Conservation (phyloP, 2,113 vertebrate genomes). For the Anhinga rufa region DNA sequence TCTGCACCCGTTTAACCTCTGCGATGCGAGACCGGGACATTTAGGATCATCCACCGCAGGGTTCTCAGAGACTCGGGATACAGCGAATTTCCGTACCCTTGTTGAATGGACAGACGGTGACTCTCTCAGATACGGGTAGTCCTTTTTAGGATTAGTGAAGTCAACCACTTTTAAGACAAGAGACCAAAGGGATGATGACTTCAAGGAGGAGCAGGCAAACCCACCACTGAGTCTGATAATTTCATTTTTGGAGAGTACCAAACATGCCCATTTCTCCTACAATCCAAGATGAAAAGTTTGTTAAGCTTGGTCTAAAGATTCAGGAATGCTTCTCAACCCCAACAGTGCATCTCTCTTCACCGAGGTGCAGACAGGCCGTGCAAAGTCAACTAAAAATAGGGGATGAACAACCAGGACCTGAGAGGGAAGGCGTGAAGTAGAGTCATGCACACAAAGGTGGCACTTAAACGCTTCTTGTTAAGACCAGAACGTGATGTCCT, state of each 20-base stretch:
- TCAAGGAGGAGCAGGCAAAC: not conserved
- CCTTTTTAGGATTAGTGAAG: not conserved
- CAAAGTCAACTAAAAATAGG: not conserved
- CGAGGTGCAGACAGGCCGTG: not conserved
- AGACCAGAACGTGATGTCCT: not conserved
- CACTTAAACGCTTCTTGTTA: not conserved
- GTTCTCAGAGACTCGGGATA: not conserved
- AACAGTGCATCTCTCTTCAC: not conserved
- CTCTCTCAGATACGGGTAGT: not conserved
- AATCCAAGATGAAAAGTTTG: not conserved
- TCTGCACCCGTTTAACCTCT: not conserved
- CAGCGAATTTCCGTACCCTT: fast-evolving
- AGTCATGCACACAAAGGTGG: not conserved
- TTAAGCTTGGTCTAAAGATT: not conserved
- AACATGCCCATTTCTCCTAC: not conserved
- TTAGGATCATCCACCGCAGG: fast-evolving
- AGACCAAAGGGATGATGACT: not conserved
- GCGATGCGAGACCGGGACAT: fast-evolving
- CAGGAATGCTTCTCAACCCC: fast-evolving
- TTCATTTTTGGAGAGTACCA: not conserved
- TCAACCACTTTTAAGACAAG: not conserved
- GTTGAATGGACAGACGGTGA: not conserved
- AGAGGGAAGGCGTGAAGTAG: not conserved
- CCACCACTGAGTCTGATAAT: fast-evolving
- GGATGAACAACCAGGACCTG: not conserved